Evolutionary conservation across 2,888 invertebrate genomes (phyloP), one percentile per base, ranked within the genome.

Genomic region (Yponomeuta cagnagella): DNA sequence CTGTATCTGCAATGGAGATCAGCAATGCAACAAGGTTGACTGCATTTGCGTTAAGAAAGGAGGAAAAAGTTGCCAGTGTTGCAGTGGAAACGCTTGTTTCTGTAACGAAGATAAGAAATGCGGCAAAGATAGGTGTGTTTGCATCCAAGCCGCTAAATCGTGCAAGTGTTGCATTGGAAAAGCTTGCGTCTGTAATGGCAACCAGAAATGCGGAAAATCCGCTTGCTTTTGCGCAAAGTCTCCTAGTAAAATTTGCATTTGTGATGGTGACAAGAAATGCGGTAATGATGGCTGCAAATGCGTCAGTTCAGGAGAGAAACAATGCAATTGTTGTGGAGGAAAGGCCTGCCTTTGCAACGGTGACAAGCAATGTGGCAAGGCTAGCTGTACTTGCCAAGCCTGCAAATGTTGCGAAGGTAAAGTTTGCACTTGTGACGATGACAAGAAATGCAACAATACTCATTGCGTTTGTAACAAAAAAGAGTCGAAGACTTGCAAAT

Each of bases 391-490:
- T 43, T 68, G 43, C 43, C 37, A 9, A 68, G 15, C 37, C 37
- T 68, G 65, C 10, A 10, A 5, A 10, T 64, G 64, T 30, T 64
- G 64, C 23, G 31, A 64, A 2, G 64, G 64, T 30, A 30, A 23
- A 30, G 10, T 23, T 64, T 64, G 64, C 64, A 5, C 10, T 8
- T 52, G 52, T 12, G 12, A 52, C 52, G 52, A 12, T 12, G 52
- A 52, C 30, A 30, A 15, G 6, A 67, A 73, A 64, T 73, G 74
- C 73, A 75, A 72, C 58, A 77, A 77, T 23, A 33, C 52, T 43
- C 73, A 70, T 6, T 78, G 80, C 37, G 71, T 75, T 3, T 80
- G 79, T 65, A 73, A 70, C 1, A 77, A 71, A 73, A 33, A 33
- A 5, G 33, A 33, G 33, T 33, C 33, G 33, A 33, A 33, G 33